Evolutionary conservation across 1,140 invertebrate genomes (phyloP).

Genomic region (Leptinotarsa texana): DNA sequence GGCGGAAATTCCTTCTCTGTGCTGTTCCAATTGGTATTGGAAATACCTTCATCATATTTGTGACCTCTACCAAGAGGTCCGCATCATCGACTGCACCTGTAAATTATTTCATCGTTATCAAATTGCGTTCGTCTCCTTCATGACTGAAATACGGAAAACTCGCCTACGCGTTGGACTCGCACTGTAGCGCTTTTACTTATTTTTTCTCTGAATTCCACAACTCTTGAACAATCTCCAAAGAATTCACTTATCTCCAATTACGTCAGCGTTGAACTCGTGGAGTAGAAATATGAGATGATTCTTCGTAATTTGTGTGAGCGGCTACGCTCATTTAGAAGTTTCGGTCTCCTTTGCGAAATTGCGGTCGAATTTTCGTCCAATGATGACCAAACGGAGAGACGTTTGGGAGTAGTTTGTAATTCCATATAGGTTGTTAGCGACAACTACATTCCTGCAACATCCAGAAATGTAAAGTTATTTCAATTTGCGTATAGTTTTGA

Average conservation of each 20-base stretch:
- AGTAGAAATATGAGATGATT: constrained; percentile 20
- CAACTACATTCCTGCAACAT: not conserved
- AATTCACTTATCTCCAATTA: constrained; percentile 22
- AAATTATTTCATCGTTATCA: too few relatives aligned
- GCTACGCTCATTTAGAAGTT: not conserved
- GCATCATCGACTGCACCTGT: too few relatives aligned
- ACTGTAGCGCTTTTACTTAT: too few relatives aligned
- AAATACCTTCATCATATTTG: too few relatives aligned
- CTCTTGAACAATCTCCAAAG: constrained; percentile 11
- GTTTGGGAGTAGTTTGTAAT: not conserved
- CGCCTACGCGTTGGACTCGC: too few relatives aligned
- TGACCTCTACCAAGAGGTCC: too few relatives aligned
- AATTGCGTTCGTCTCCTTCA: too few relatives aligned
- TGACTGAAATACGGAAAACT: too few relatives aligned
- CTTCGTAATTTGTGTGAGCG: constrained; percentile 9
- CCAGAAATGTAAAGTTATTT: not conserved
- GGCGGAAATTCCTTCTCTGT: too few relatives aligned
- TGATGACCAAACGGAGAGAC: not conserved
- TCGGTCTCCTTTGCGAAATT: not conserved
- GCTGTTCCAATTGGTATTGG: too few relatives aligned
- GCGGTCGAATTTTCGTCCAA: not conserved
- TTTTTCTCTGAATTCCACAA: constrained; percentile 1
- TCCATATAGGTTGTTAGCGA: not conserved
- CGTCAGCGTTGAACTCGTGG: not conserved
- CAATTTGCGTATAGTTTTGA: not conserved